Conservation (phyloP, 2,113 vertebrate genomes). For the Gallinago jamesoni region DNA sequence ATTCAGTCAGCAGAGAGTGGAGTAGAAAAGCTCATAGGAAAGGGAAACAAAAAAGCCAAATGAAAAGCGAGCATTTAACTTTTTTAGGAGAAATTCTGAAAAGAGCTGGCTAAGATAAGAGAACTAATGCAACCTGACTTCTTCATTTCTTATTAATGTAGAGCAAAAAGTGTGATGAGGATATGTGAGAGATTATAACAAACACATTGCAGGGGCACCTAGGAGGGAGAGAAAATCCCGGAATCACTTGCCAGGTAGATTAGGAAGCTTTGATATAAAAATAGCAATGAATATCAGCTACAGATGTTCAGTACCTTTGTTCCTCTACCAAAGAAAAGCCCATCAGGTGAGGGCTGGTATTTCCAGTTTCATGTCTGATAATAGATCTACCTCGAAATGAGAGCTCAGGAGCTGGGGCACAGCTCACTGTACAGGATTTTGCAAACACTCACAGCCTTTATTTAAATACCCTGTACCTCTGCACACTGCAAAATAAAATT, state of each 20-base stretch:
- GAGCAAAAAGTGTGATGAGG: conserved; percentile 37
- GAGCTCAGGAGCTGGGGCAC: not conserved
- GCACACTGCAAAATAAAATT: not conserved
- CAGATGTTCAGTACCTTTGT: conserved; percentile 19
- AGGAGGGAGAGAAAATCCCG: conserved; percentile 42
- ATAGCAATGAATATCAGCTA: conserved; percentile 20
- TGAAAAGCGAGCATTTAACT: not conserved
- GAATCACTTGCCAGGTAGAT: conserved; percentile 32
- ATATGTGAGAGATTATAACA: conserved; percentile 23
- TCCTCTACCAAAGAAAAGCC: conserved; percentile 10
- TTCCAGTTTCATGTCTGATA: conserved; percentile 13
- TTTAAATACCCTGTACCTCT: not conserved
- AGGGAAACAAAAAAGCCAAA: not conserved
- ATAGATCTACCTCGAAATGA: not conserved
- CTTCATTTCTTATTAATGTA: conserved; percentile 47
- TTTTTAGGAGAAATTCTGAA: not conserved
- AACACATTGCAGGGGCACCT: conserved; percentile 10
- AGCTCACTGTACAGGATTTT: not conserved
- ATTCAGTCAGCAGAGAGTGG: not conserved
- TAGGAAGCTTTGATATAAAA: conserved; percentile 52
- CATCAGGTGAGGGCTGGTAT: not conserved
- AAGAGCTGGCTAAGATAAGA: not conserved
- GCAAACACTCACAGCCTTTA: not conserved
- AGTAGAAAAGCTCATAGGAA: not conserved
- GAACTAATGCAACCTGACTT: conserved; percentile 14